These are phyloP conservation scores for Melanostoma scalare DNA, from an alignment of 2,888 invertebrate species.

Conservation along the genomic window DNA sequence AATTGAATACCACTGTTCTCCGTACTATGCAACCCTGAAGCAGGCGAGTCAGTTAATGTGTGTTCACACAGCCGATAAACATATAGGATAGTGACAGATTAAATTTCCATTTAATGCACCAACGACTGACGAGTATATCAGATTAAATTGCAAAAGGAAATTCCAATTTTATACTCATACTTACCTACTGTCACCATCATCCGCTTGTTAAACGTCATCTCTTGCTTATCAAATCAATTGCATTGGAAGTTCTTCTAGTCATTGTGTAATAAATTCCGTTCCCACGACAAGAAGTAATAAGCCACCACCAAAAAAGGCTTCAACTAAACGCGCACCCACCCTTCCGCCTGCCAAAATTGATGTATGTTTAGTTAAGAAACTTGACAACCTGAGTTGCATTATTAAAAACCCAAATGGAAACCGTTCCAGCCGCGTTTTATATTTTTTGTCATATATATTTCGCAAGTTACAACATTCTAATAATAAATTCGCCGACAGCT, in stretches of 20 bases:
- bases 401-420: constrained; percentile 42
- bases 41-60: constrained; percentile 14
- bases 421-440: constrained; percentile 37
- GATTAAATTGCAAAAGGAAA: constrained; percentile 10
- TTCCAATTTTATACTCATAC: not conserved
- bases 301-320: constrained; percentile 13
- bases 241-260: not conserved
- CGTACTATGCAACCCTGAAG: constrained; percentile 22
- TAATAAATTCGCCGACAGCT: constrained; percentile 61
- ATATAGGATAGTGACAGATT: constrained; percentile 43
- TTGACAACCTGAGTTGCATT: constrained; percentile 33
- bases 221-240: not conserved
- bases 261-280: constrained; percentile 49
- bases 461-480: constrained; percentile 64
- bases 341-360: constrained; percentile 45
- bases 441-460: constrained; percentile 34
- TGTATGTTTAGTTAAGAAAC: constrained; percentile 46
- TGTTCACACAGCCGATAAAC: constrained; percentile 6
- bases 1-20: constrained; percentile 40
- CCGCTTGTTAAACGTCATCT: constrained; percentile 13
- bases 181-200: not conserved
- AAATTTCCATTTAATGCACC: constrained; percentile 49
- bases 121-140: constrained; percentile 30
- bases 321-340: constrained; percentile 39
- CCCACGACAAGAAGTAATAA: constrained; percentile 34